Conservation (phyloP, 2,797 vertebrate species). For the Danio choprae region DNA sequence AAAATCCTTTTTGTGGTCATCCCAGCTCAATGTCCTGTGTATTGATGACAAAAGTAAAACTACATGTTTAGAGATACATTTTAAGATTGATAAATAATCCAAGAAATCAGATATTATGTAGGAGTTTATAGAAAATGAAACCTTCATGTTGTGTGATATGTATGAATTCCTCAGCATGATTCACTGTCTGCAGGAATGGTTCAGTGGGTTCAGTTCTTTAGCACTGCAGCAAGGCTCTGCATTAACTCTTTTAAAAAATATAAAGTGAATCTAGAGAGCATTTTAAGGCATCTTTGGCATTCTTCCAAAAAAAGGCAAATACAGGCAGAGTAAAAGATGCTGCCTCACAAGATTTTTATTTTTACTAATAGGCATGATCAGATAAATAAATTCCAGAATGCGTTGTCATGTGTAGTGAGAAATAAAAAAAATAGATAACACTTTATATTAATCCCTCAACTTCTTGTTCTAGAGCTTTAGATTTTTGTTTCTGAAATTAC, state of each 20-base stretch:
- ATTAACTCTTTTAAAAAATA: not conserved
- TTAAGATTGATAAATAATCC: not conserved
- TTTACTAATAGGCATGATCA: not conserved
- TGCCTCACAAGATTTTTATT: not conserved
- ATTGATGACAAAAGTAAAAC: not conserved
- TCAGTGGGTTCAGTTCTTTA: conserved; percentile 7
- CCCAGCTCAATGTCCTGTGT: not conserved
- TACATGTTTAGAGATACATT: not conserved
- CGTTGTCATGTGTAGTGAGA: not conserved
- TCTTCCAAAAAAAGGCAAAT: not conserved
- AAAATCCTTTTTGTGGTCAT: not conserved
- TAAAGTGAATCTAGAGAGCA: not conserved
- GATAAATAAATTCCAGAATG: not conserved
- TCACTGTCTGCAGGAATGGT: not conserved
- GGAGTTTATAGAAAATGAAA: not conserved
- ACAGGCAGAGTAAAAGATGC: not conserved
- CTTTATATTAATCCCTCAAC: too few species aligned
- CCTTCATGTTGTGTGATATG: not conserved
- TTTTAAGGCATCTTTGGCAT: not conserved
- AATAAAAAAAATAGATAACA: not conserved
- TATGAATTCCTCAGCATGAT: not conserved
- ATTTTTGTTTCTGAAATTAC: not conserved
- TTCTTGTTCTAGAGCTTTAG: not conserved
- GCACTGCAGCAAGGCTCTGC: not conserved
- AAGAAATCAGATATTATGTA: not conserved